Percentiles rank a stretch among this genome's conserved stretches.
Conservation (phyloP, 2,113 vertebrate species). For the Opisthocomus hoazin region DNA sequence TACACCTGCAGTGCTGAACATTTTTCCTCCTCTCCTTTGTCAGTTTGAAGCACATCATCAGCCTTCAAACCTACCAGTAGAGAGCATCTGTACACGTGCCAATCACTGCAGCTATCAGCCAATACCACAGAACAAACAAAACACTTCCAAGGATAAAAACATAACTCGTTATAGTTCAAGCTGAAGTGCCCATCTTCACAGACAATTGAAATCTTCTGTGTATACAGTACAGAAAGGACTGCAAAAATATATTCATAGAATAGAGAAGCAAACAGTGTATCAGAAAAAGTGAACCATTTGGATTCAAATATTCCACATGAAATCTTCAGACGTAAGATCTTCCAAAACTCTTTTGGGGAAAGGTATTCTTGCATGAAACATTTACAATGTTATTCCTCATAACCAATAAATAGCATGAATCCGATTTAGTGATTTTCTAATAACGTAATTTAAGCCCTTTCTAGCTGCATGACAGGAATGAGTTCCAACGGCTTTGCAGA, state of each 20-base stretch:
- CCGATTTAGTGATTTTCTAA: neutral
- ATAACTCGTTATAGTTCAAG: neutral
- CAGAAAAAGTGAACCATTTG: neutral
- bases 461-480: neutral
- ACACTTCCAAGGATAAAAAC: conserved; percentile 28
- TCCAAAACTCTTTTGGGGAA: neutral
- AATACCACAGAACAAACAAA: conserved; percentile 13
- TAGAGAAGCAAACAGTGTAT: neutral
- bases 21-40: conserved; percentile 1
- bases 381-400: neutral
- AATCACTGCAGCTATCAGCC: conserved; percentile 1
- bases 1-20: conserved; percentile 5
- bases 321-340: neutral
- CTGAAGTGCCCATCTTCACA: neutral
- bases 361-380: neutral
- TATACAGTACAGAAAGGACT: neutral
- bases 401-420: neutral
- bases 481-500: neutral
- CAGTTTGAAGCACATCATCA: conserved; percentile 16
- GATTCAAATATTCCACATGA: neutral
- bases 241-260: neutral
- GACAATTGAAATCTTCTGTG: neutral
- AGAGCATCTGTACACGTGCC: neutral
- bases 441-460: neutral
- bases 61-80: neutral